A percentile compares a stretch with the other conserved stretches of the same genome.
phyloP scores from a whole-genome alignment of 2,113 vertebrate species.

The Pterocles gutturalis region DNA sequence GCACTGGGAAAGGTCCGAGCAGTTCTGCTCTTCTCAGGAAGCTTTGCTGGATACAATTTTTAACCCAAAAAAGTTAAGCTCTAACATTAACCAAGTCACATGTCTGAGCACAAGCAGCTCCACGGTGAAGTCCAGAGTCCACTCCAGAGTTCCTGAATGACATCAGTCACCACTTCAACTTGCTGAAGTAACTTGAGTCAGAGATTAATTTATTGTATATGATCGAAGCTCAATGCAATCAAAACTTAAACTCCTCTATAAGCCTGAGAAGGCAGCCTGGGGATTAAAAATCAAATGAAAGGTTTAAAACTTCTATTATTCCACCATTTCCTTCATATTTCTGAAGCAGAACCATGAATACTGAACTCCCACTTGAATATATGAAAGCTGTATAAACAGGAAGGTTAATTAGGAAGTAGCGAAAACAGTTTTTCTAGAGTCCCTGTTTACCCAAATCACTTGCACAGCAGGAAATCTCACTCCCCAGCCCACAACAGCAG shows the following conservation, averaged over 20 bases:
- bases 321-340: not conserved
- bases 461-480: slow-evolving; percentile 25
- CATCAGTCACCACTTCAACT: not conserved
- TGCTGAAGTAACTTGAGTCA: not conserved
- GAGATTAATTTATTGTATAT: not conserved
- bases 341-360: not conserved
- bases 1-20: accelerated
- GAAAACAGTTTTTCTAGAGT: slow-evolving; percentile 31
- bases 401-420: slow-evolving; percentile 42
- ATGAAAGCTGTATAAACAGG: slow-evolving; percentile 11
- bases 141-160: not conserved
- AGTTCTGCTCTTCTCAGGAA: not conserved
- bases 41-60: not conserved
- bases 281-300: not conserved
- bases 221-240: accelerated
- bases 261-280: not conserved
- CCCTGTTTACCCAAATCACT: not conserved
- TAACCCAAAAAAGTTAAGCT: not conserved
- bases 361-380: not conserved
- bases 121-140: not conserved
- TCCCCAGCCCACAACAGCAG: not conserved
- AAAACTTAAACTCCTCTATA: not conserved
- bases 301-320: not conserved
- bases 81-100: not conserved
- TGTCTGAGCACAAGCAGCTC: not conserved